These are phyloP conservation scores for Gorsachius goisagi DNA, from an alignment of 2,113 vertebrate species.

Conservation along the genomic window DNA sequence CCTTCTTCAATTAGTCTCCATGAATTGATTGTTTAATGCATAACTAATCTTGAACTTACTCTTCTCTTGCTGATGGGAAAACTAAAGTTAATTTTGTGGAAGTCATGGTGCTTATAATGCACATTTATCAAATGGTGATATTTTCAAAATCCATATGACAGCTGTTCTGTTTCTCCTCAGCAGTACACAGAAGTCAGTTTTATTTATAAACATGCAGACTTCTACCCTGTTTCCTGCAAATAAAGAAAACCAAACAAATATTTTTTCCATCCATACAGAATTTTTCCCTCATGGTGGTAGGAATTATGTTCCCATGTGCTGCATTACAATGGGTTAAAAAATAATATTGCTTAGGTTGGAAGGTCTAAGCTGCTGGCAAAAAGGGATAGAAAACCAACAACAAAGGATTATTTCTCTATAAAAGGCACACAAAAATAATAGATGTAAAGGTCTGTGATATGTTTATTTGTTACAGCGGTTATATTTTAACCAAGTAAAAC, in stretches of 20 bases:
- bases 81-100: constrained; percentile 59
- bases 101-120: constrained; percentile 13
- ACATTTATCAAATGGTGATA: constrained; percentile 52
- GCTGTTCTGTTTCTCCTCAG: constrained; percentile 35
- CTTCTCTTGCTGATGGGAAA: constrained; percentile 54
- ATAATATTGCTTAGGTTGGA: not conserved
- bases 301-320: not conserved
- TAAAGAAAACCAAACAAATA: not conserved
- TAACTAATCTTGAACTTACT: constrained; percentile 61
- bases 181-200: constrained; percentile 17
- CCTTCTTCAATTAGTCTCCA: constrained; percentile 40
- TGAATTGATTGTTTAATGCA: constrained; percentile 50
- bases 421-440: not conserved
- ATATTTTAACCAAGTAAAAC: not conserved
- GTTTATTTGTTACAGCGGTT: not conserved
- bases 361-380: not conserved
- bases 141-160: constrained; percentile 52
- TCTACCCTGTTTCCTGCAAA: not conserved
- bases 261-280: not conserved
- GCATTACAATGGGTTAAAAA: not conserved
- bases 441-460: not conserved
- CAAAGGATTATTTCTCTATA: not conserved
- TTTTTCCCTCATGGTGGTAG: not conserved
- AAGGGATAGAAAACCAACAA: not conserved
- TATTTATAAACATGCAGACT: constrained; percentile 44